phyloP scores from a whole-genome alignment of 2,797 vertebrate species.

The Peromyscus nudipes region DNA sequence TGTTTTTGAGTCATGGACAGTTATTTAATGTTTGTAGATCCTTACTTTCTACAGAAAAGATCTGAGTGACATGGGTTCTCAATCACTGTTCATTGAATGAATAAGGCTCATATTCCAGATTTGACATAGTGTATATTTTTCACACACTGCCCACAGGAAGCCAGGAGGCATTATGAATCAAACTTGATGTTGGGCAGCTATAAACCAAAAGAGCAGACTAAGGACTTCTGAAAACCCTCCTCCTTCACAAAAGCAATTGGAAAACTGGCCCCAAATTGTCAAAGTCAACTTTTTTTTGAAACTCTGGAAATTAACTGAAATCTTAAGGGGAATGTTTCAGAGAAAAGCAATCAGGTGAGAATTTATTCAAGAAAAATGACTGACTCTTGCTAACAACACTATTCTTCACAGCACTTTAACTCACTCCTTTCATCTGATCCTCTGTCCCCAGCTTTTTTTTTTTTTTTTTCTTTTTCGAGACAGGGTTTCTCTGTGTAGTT shows the following conservation, averaged over 20 bases:
- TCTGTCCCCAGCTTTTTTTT: neutral
- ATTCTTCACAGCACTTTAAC: neutral
- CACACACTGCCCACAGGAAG: neutral
- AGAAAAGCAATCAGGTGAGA: neutral
- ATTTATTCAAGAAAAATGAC: conserved; percentile 9
- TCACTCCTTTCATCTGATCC: neutral
- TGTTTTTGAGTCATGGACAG: neutral
- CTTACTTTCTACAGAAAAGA: neutral
- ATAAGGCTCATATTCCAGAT: neutral
- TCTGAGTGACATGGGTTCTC: neutral
- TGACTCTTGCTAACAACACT: neutral
- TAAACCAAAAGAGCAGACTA: neutral
- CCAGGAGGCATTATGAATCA: conserved; percentile 6
- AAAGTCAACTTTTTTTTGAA: neutral
- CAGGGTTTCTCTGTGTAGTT: no score
- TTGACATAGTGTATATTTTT: neutral
- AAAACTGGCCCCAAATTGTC: neutral
- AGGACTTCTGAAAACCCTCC: neutral
- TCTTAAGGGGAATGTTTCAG: neutral
- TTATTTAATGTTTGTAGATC: neutral
- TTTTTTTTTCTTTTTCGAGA: no score
- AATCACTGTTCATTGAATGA: neutral
- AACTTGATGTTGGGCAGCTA: neutral
- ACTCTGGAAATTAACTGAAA: conserved; percentile 13
- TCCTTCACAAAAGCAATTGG: neutral